These are phyloP conservation scores for Ormyrus labotus DNA, from an alignment of 2,888 invertebrate genomes.

Conservation along the genomic window DNA sequence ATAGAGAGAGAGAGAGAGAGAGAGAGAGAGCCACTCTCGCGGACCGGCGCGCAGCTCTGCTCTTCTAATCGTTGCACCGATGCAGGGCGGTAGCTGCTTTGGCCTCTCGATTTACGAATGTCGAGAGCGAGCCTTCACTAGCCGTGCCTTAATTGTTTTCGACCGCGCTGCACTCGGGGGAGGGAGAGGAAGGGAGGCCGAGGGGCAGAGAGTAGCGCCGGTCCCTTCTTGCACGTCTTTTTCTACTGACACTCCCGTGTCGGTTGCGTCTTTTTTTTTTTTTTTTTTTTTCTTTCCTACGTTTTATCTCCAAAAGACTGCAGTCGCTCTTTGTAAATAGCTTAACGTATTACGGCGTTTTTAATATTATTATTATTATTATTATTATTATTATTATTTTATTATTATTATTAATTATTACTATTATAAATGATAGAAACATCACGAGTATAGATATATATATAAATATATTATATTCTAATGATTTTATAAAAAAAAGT, in stretches of 20 bases:
- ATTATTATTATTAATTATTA: slow-evolving; percentile 64
- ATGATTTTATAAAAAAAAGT: slow-evolving; percentile 49
- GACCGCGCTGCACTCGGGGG: no score
- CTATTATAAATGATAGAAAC: slow-evolving; percentile 54
- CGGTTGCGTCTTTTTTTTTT: slow-evolving; percentile 3
- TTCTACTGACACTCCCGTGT: neutral
- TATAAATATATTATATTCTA: slow-evolving; percentile 43
- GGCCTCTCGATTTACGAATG: slow-evolving; percentile 59
- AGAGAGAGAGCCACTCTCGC: neutral
- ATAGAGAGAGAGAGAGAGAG: slow-evolving; percentile 6
- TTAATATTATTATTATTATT: slow-evolving; percentile 69
- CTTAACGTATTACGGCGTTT: slow-evolving; percentile 67
- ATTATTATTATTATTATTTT: slow-evolving; percentile 62
- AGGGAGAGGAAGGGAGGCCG: no score
- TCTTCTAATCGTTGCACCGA: neutral
- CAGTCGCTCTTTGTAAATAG: slow-evolving; percentile 75
- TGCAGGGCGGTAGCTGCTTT: slow-evolving; percentile 53
- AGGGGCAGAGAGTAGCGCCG: no score
- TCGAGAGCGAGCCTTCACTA: slow-evolving; percentile 38
- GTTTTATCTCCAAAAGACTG: slow-evolving; percentile 61
- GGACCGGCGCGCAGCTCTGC: no score
- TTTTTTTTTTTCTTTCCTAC: neutral
- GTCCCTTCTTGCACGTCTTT: neutral
- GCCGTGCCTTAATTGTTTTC: neutral
- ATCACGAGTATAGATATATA: slow-evolving; percentile 53